Evolutionary conservation across 2,797 vertebrate genomes (phyloP).

Genomic region (Astyanax mexicanus): DNA sequence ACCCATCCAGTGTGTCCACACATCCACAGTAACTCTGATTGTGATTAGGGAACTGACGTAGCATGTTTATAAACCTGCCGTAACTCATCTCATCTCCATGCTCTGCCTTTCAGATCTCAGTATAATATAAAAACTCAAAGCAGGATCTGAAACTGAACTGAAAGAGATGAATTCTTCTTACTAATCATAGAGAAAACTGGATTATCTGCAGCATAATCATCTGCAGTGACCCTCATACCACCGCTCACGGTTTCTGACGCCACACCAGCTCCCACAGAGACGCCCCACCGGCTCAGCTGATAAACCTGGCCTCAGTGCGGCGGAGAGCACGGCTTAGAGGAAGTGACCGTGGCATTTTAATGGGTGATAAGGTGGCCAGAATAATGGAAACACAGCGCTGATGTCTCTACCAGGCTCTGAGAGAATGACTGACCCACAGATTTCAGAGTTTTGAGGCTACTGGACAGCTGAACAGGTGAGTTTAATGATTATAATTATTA

Average conservation of each 20-base stretch:
- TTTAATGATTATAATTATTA: slow-evolving; percentile 1
- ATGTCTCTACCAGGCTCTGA: slow-evolving; percentile 9
- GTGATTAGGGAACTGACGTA: background rate
- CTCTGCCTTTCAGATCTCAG: background rate
- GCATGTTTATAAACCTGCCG: background rate
- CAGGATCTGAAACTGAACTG: background rate
- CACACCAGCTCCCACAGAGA: slow-evolving; percentile 4
- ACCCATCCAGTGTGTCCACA: too few species aligned
- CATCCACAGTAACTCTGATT: background rate
- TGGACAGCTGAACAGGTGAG: slow-evolving; percentile 10
- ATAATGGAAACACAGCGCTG: background rate
- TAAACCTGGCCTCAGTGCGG: background rate
- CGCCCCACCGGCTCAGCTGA: slow-evolving; percentile 27
- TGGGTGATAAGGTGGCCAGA: slow-evolving; percentile 43
- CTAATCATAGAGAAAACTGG: background rate
- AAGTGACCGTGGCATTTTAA: background rate
- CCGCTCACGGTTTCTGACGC: background rate
- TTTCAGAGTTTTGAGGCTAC: slow-evolving; percentile 4
- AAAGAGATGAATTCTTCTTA: background rate
- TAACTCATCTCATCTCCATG: background rate
- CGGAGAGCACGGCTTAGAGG: slow-evolving; percentile 26
- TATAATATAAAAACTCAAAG: background rate
- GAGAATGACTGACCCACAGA: background rate
- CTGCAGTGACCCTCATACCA: background rate
- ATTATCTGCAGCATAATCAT: slow-evolving; percentile 1